These are phyloP conservation scores for Xerus rutilus DNA, from an alignment of 2,797 vertebrate genomes.

Conservation along the genomic window DNA sequence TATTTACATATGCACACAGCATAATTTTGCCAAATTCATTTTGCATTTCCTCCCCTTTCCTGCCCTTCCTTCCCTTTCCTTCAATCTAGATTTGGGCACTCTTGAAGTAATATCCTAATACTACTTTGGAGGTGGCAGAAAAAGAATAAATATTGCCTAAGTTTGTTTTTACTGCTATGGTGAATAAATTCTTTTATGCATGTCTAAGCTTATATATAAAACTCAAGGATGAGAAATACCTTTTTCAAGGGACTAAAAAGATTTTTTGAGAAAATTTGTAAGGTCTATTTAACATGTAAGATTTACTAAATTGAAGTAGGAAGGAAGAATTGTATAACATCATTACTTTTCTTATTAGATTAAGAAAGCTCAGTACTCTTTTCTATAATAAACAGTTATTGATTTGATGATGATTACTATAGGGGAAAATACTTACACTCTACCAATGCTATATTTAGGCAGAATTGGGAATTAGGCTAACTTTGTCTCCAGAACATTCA, in stretches of 20 bases:
- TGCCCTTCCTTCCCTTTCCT: no score
- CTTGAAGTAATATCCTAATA: not conserved
- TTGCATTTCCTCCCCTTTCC: no score
- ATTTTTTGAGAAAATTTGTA: slow-evolving; percentile 6
- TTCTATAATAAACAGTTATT: not conserved
- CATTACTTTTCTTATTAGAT: slow-evolving; percentile 20
- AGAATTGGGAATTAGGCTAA: not conserved
- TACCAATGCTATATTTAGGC: not conserved
- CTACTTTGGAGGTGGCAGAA: not conserved
- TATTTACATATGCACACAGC: no score
- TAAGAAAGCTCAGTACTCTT: slow-evolving; percentile 8
- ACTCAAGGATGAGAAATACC: not conserved
- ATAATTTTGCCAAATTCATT: no score
- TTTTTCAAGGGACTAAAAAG: slow-evolving; percentile 8
- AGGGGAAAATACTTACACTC: not conserved
- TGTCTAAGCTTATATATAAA: not conserved
- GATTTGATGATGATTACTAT: not conserved
- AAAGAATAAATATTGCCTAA: not conserved
- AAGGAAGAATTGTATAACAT: not conserved
- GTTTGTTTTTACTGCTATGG: not conserved
- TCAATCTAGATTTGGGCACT: not conserved
- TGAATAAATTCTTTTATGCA: not conserved
- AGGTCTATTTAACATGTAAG: not conserved
- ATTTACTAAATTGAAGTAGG: slow-evolving; percentile 28
- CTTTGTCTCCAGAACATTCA: slow-evolving; percentile 49